These are phyloP conservation scores for Gymnocypris eckloni DNA, from an alignment of 2,797 vertebrate species.

Conservation along the genomic window DNA sequence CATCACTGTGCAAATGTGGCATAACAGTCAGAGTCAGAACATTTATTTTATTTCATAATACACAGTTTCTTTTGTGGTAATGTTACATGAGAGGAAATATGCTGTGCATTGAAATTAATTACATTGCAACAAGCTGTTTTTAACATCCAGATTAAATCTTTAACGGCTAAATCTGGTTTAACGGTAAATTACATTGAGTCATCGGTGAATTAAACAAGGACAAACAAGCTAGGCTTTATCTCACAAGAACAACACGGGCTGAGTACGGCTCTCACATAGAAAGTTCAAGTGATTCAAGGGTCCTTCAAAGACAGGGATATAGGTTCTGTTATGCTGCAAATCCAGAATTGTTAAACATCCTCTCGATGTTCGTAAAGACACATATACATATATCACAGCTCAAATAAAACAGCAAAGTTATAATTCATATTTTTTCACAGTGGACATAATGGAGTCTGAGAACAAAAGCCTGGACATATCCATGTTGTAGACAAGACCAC, in stretches of 20 bases:
- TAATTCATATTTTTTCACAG: neutral
- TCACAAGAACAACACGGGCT: constrained; percentile 37
- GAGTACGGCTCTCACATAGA: constrained; percentile 1
- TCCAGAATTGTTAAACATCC: constrained; percentile 29
- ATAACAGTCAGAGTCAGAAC: neutral
- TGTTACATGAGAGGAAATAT: neutral
- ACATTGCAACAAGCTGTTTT: constrained; percentile 12
- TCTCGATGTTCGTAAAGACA: neutral
- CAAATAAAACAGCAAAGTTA: constrained; percentile 55
- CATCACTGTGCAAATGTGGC: neutral
- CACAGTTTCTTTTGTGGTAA: neutral
- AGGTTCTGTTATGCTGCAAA: neutral
- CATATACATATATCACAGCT: constrained; percentile 40
- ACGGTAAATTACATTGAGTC: neutral
- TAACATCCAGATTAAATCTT: constrained; percentile 11
- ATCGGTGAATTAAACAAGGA: constrained; percentile 1
- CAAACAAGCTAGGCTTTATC: neutral
- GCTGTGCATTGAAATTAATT: neutral
- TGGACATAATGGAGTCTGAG: neutral
- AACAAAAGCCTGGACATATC: neutral
- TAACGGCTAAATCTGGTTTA: neutral
- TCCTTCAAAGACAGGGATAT: constrained; percentile 13
- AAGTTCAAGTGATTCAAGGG: constrained; percentile 44
- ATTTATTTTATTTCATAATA: constrained; percentile 4
- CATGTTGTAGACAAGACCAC: neutral